These are phyloP conservation scores for Stegastes partitus DNA, from an alignment of 2,113 vertebrate species.

Conservation along the genomic window DNA sequence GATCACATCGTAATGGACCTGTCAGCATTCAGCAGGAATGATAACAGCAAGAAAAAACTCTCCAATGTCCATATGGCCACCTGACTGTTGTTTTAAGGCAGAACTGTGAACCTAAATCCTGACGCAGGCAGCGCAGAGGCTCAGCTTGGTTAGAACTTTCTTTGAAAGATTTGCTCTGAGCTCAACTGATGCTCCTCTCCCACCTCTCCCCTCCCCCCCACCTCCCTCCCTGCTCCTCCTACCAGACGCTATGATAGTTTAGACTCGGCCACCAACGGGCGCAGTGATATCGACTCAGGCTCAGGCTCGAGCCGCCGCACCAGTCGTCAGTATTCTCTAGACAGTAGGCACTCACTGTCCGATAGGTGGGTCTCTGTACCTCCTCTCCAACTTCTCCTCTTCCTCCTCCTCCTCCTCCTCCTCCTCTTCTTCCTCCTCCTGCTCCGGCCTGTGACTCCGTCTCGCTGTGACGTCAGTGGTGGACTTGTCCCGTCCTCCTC, in stretches of 20 bases:
- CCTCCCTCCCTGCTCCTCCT: conserved; percentile 78
- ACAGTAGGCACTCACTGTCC: conserved; percentile 93
- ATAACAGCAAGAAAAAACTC: background rate
- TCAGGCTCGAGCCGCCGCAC: conserved; percentile 91
- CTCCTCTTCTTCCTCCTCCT: conserved; percentile 65
- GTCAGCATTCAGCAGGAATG: background rate
- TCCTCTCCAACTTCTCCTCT: conserved; percentile 72
- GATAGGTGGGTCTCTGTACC: conserved; percentile 92
- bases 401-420: conserved; percentile 77
- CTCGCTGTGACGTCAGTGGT: conserved; percentile 88
- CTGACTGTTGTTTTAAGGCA: conserved; percentile 2
- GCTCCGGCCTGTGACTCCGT: conserved; percentile 87
- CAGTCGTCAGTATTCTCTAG: conserved; percentile 93
- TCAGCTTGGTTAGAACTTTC: conserved; percentile 56
- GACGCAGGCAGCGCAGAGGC: conserved; percentile 22
- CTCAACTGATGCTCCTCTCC: conserved; percentile 87
- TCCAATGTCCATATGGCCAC: background rate
- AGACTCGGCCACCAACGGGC: conserved; percentile 93
- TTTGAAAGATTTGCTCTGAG: conserved; percentile 69
- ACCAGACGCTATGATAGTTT: conserved; percentile 93
- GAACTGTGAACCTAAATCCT: conserved; percentile 18
- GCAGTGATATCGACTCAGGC: conserved; percentile 93
- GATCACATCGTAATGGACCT: background rate
- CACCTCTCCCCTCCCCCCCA: conserved; percentile 72
- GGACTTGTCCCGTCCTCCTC: conserved; percentile 87